Evolutionary conservation across 2,888 invertebrate species (phyloP).

Genomic region (Scaptomyza cyrtandrae): DNA sequence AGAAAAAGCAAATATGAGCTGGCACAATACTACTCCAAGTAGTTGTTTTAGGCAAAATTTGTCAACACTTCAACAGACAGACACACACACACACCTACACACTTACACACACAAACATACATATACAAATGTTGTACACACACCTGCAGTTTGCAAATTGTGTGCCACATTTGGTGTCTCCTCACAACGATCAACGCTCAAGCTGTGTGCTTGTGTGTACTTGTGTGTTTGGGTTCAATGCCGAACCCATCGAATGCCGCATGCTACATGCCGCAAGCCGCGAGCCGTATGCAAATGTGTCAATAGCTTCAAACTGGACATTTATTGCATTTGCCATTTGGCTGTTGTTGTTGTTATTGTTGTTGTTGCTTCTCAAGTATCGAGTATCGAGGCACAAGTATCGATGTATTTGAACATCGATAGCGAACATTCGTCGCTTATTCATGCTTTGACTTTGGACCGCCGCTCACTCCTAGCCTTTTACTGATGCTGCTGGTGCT

Average conservation of each 20-base stretch:
- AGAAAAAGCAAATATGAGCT: not conserved
- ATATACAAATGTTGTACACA: slow-evolving; percentile 18
- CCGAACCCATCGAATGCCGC: slow-evolving; percentile 42
- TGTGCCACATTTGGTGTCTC: slow-evolving; percentile 51
- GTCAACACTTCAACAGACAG: slow-evolving; percentile 9
- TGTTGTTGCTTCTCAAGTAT: slow-evolving; percentile 30
- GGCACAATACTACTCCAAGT: not conserved
- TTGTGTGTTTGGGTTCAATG: slow-evolving; percentile 44
- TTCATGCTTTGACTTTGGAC: slow-evolving; percentile 64
- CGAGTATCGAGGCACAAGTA: slow-evolving; percentile 40
- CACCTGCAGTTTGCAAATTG: slow-evolving; percentile 44
- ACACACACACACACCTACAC: not conserved
- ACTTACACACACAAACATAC: slow-evolving; percentile 2
- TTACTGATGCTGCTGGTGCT: not conserved
- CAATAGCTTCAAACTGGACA: slow-evolving; percentile 79
- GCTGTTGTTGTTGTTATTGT: slow-evolving; percentile 3
- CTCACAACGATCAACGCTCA: slow-evolving; percentile 11
- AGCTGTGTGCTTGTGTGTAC: slow-evolving; percentile 5
- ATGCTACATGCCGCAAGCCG: slow-evolving; percentile 24
- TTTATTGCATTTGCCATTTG: slow-evolving; percentile 74
- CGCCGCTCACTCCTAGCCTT: slow-evolving; percentile 58
- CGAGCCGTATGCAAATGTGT: slow-evolving; percentile 76
- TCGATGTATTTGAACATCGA: slow-evolving; percentile 50
- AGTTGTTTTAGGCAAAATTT: slow-evolving; percentile 7
- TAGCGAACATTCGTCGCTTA: slow-evolving; percentile 45